Evolutionary conservation across 2,113 vertebrate species (phyloP).

Genomic region (Channa maculata): DNA sequence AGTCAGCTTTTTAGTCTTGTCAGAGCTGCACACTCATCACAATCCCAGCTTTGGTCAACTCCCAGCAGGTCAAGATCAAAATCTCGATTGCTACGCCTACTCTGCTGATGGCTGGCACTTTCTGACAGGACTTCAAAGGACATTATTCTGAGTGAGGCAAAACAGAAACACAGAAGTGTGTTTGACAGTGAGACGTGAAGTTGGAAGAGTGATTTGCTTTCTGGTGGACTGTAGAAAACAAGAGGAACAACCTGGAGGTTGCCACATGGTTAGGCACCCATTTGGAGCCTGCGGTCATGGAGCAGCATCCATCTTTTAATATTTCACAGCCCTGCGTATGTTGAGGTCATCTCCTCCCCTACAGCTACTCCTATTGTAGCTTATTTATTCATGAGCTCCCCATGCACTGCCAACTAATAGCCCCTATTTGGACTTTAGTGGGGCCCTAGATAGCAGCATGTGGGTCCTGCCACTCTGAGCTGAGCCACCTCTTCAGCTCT

Average conservation of each 20-base stretch:
- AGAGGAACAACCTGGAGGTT: conserved; percentile 11
- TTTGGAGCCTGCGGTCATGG: conserved; percentile 55
- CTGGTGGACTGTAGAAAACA: conserved; percentile 12
- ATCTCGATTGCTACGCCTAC: conserved; percentile 10
- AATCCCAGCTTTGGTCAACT: conserved; percentile 36
- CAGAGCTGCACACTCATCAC: conserved; percentile 39
- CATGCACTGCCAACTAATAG: conserved; percentile 49
- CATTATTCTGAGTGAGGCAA: conserved; percentile 3
- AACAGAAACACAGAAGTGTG: conserved; percentile 21
- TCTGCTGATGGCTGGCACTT: conserved; percentile 48
- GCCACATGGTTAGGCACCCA: conserved; percentile 57
- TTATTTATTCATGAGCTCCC: conserved; percentile 72
- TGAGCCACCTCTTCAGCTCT: conserved; percentile 15
- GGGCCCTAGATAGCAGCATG: conserved; percentile 36
- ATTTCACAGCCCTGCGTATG: conserved; percentile 79
- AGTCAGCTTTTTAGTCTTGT: conserved; percentile 1
- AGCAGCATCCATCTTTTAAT: conserved; percentile 74
- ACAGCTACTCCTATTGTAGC: conserved; percentile 54
- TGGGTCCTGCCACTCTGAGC: conserved; percentile 32
- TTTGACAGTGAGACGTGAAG: conserved; percentile 19
- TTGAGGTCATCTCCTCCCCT: conserved; percentile 69
- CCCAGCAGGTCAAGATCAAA: conserved; percentile 49
- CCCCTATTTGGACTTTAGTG: conserved; percentile 38
- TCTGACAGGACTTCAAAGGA: conserved; percentile 59
- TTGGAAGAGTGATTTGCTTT: not conserved